phyloP scores from a whole-genome alignment of 2,113 vertebrate species.

The Python bivittatus region DNA sequence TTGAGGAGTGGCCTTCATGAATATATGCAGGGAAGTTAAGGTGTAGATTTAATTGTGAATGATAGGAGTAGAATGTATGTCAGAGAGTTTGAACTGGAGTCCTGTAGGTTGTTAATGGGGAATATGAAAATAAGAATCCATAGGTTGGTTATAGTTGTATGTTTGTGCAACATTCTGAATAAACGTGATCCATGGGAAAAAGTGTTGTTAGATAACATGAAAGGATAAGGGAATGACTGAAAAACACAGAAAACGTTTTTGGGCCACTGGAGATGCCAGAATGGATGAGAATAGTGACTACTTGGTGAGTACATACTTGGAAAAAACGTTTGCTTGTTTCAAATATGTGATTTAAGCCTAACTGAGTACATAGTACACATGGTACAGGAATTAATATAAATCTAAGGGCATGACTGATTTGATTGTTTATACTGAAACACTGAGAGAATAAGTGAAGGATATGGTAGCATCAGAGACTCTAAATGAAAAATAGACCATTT shows the following conservation, averaged over 20 bases:
- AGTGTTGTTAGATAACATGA: neutral
- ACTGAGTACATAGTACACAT: neutral
- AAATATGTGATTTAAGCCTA: neutral
- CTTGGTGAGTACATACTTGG: neutral
- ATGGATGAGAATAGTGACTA: neutral
- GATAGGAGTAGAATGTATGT: neutral
- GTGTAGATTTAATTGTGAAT: neutral
- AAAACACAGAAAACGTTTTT: neutral
- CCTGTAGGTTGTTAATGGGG: neutral
- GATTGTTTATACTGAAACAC: neutral
- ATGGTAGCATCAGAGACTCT: neutral
- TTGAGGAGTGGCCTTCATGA: neutral
- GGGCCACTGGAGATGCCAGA: neutral
- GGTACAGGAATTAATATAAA: neutral
- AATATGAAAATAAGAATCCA: neutral
- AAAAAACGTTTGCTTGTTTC: neutral
- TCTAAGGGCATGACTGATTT: neutral
- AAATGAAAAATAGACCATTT: neutral
- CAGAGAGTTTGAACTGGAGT: neutral
- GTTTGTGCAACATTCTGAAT: neutral
- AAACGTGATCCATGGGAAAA: neutral
- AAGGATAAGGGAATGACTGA: neutral
- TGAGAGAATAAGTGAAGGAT: neutral
- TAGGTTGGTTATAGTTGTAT: neutral
- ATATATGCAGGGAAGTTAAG: neutral